phyloP scores from a whole-genome alignment of 2,888 invertebrate species.

The Atherix ibis region DNA sequence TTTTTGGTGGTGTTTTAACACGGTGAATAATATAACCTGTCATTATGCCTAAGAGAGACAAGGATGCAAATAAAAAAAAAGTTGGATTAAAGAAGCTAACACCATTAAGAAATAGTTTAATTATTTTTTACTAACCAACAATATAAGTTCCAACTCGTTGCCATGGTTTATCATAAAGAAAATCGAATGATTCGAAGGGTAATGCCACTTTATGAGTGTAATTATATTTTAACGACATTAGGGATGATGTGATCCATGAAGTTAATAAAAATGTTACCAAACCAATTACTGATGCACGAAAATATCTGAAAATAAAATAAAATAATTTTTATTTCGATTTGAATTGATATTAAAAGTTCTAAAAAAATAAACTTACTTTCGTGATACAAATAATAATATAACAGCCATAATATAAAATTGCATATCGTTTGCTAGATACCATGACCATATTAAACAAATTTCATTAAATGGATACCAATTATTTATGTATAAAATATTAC shows the following conservation, averaged over 20 bases:
- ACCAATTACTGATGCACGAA: conserved; percentile 43
- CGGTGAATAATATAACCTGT: conserved; percentile 57
- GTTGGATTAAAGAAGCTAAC: too few species aligned
- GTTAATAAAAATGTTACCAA: conserved; percentile 45
- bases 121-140: conserved; percentile 50
- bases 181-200: conserved; percentile 69
- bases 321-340: not conserved
- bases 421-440: conserved; percentile 70
- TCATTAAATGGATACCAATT: conserved; percentile 60
- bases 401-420: conserved; percentile 59
- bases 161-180: conserved; percentile 74
- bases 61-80: too few species aligned
- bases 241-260: conserved; percentile 61
- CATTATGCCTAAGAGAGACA: conserved; percentile 50
- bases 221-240: conserved; percentile 56
- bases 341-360: not conserved
- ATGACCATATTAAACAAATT: conserved; percentile 70
- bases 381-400: conserved; percentile 45
- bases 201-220: conserved; percentile 61
- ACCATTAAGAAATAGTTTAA: too few species aligned
- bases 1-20: conserved; percentile 45
- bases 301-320: conserved; percentile 34
- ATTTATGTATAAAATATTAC: conserved; percentile 68
- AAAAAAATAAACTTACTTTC: conserved; percentile 38
- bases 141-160: conserved; percentile 65